Base-by-base conservation (phyloP, 2,113 vertebrate genomes). In the Lasiurus borealis region DNA sequence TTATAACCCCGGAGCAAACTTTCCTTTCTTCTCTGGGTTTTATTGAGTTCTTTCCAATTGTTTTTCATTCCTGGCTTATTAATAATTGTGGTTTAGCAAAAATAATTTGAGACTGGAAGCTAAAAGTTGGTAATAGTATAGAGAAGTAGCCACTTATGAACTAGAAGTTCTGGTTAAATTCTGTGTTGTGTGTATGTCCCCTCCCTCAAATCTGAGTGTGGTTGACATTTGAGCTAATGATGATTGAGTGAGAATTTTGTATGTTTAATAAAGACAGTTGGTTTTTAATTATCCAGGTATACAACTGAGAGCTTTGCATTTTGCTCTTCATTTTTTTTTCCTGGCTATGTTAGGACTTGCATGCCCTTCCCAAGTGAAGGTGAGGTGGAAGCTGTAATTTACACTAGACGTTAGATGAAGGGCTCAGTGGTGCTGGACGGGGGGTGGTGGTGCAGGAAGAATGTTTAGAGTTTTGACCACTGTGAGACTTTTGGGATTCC, bases 41-140 rank as follows among this genome's bases (percentile, higher is more conserved):
- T 91, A 72, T 89, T 82, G 69, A 23, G 31, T 90, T 85, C 40
- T 96, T 91, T 91, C 23, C 57, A 31, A 36, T 85, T 46, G 54
- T 66, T 80, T 68, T 89, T 66, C 16, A 92, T 80, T 82, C 92
- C 85, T 48, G 54, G 29, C 14, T 91, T 93, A 31, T 92, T 92
- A 93, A 48, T 83, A 40, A 52, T 57, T 80, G 34, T 76, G 44
- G 64, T 50, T 95, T 82, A 83, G 36, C 48, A 81, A 82, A 92
- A 95, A 31, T 68, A 75, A 84, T 76, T 77, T 80, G 46, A 80
- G 62, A 68, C 50, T 80, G 3, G 54, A 73, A 76, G 21, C 46
- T 93, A 48, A 90, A 86, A 64, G 36, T 46, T 92, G 52, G 8
- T 71, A 78, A 72, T 54, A 19, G 23, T 29, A 14, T 21, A 10